A percentile compares a stretch with the other conserved stretches of the same genome.
phyloP scores from a whole-genome alignment of 2,113 vertebrate species.

The Oryzias woworae region DNA sequence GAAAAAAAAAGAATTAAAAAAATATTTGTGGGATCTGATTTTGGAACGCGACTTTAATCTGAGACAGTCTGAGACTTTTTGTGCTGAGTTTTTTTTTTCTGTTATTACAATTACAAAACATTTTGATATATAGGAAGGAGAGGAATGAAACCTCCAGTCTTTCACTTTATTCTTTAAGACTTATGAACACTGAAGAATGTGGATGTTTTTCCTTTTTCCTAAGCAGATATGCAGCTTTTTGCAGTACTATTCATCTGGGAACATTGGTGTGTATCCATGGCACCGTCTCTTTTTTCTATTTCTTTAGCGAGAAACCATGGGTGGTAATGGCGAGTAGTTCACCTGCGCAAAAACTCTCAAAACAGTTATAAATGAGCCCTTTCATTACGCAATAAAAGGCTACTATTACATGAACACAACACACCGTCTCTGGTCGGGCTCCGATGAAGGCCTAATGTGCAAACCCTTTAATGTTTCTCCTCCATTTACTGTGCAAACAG shows the following conservation, averaged over 20 bases:
- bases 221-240: background rate
- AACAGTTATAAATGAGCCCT: constrained; percentile 14
- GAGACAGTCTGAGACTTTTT: too few relatives aligned
- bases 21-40: too few relatives aligned
- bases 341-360: constrained; percentile 9
- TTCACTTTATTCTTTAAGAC: background rate
- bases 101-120: too few relatives aligned
- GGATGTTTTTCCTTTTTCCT: background rate
- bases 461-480: constrained; percentile 40
- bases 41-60: too few relatives aligned
- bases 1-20: too few relatives aligned
- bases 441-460: constrained; percentile 14
- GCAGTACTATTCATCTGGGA: constrained; percentile 21
- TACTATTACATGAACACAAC: constrained; percentile 25
- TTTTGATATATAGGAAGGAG: too few relatives aligned
- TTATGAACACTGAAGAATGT: constrained; percentile 10
- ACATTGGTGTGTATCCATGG: constrained; percentile 10
- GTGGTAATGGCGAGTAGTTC: constrained; percentile 19
- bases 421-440: constrained; percentile 3
- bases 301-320: constrained; percentile 24
- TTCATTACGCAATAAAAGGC: constrained; percentile 46
- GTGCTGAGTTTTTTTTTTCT: too few relatives aligned
- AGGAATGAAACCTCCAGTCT: too few relatives aligned
- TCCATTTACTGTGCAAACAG: constrained; percentile 36
- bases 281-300: constrained; percentile 19